Evolutionary conservation across 2,888 invertebrate genomes (phyloP), one percentile per base, ranked within the genome.

Genomic region (Cosmopolites sordidus): DNA sequence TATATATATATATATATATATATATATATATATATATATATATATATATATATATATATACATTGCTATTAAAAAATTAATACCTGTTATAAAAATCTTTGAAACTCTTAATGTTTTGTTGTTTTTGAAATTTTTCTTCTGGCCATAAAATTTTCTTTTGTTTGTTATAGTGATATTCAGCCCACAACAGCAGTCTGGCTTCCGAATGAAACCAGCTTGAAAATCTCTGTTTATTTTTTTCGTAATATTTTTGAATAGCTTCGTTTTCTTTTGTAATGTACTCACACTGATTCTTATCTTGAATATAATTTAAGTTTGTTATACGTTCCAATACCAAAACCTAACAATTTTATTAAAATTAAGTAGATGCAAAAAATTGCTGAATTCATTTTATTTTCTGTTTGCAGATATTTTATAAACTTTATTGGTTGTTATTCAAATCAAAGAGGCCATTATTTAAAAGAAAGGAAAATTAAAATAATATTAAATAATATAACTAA

Each of bases 101-200:
- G 1, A 56, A 45, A 30, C 12, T 8, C 5, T 3, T 40, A 4
- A 33, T 11, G n/a, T 11, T 33, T 37, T 62, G 62, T 12, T 65
- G 54, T 11, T 73, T 60, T 40, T 66, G 66, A 11, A 66, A 60
- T 60, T 75, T 72, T 69, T 70, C 72, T 67, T 69, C 73, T 72
- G 65, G 70, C 69, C 67, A 80, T 57, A 66, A 74, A 66, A 66
- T 74, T 62, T 62, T 70, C 68, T 52, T 75, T 65, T 73, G 67
- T 6, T 63, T 57, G 4, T 73, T 68, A 53, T 68, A 75, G 57
- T 75, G 67, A 44, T 65, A 67, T 44, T 73, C 67, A 18, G 78
- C 46, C 78, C 78, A 78, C 3, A 64, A 52, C 38, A 78, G 57
- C 6, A 78, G 60, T 17, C 72, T 62, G 2, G 58, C 55, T 54